Percentiles rank a stretch among this genome's conserved stretches.
Evolutionary conservation across 2,888 invertebrate species (phyloP).

Genomic region (Dusona sp.): DNA sequence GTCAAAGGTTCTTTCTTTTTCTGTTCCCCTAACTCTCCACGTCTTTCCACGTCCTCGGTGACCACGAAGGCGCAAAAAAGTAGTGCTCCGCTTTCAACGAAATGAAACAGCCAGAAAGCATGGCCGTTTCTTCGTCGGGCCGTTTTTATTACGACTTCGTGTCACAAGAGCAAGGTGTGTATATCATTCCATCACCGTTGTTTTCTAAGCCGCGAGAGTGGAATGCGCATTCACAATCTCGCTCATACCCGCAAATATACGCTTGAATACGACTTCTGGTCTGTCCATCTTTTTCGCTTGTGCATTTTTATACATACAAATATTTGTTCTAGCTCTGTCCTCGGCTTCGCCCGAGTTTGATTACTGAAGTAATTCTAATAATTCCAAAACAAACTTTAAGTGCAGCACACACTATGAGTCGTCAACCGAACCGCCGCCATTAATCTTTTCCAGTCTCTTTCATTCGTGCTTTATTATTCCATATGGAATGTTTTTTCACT

Average conservation of each 20-base stretch:
- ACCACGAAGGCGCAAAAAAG: constrained; percentile 33
- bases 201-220: background rate
- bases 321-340: background rate
- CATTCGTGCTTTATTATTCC: background rate
- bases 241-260: background rate
- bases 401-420: background rate
- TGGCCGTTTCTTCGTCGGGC: constrained; percentile 29
- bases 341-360: background rate
- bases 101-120: constrained; percentile 57
- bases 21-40: background rate
- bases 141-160: constrained; percentile 51
- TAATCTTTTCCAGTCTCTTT: background rate
- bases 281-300: background rate
- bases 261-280: background rate
- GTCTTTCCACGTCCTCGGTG: constrained; percentile 32
- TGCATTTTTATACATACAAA: background rate
- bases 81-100: constrained; percentile 58
- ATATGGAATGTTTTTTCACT: background rate
- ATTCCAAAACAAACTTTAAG: background rate
- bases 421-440: background rate
- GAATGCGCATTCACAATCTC: constrained; percentile 19
- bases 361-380: background rate
- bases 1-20: constrained; percentile 5
- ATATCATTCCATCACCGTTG: constrained; percentile 14
- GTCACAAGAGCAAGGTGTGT: constrained; percentile 33